A percentile compares a stretch with the other conserved stretches of the same genome.
Evolutionary conservation across 2,797 vertebrate species (phyloP).

Genomic region (Tarsius wallacei): DNA sequence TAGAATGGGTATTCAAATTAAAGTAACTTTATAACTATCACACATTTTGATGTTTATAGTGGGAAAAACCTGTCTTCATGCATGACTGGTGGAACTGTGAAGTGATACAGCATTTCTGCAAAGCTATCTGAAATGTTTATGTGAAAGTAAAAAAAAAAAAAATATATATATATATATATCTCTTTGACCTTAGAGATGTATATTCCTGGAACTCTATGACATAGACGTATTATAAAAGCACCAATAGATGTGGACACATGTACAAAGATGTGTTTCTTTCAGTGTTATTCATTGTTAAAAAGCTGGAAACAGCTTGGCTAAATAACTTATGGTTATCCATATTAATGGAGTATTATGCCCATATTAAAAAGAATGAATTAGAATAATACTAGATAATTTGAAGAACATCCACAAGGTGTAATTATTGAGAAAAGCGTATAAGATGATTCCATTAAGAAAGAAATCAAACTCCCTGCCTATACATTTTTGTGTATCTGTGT

Average conservation of each 20-base stretch:
- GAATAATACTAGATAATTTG: neutral
- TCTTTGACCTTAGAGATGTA: neutral
- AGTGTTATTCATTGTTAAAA: neutral
- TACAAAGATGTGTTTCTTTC: neutral
- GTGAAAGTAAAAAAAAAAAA: neutral
- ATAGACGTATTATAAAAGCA: constrained; percentile 2
- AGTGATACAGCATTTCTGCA: neutral
- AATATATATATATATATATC: neutral
- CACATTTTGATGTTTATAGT: neutral
- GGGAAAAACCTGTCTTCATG: neutral
- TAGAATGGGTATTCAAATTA: constrained; percentile 2
- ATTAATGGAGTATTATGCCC: neutral
- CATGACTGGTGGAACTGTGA: neutral
- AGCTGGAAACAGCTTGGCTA: neutral
- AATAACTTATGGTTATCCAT: neutral
- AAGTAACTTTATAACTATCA: neutral
- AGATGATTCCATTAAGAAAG: neutral
- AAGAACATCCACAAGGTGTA: neutral
- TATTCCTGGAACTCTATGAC: neutral
- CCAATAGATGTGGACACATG: neutral
- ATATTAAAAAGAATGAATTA: neutral
- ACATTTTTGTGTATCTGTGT: neutral
- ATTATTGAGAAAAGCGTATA: neutral
- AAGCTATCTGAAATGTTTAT: neutral
- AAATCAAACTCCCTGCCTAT: neutral